Conservation (phyloP, 37 sponge, comb jelly and placozoan genomes). For the Spongilla lacustris region DNA sequence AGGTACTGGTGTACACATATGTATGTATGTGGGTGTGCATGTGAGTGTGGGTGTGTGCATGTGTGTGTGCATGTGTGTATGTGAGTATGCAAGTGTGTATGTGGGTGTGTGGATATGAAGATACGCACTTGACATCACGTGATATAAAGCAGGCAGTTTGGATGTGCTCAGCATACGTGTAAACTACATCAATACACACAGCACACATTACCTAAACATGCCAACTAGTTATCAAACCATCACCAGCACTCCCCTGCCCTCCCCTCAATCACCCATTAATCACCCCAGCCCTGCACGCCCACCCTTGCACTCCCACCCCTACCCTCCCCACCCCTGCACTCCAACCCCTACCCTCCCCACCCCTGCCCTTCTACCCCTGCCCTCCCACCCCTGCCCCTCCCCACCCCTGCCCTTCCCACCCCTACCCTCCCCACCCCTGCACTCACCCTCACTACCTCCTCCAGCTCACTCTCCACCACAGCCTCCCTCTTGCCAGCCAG, state of each 20-base stretch:
- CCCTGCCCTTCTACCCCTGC: neutral
- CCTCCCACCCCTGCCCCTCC: neutral
- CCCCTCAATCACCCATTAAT: neutral
- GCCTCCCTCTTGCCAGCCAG: slow-evolving; percentile 18
- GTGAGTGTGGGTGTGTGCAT: neutral
- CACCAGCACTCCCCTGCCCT: neutral
- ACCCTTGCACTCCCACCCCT: neutral
- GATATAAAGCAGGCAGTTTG: too few species aligned
- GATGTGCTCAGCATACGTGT: too few species aligned
- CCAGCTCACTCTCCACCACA: neutral
- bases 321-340: neutral
- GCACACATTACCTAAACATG: too few species aligned
- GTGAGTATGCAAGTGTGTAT: too few species aligned
- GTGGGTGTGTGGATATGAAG: neutral
- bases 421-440: neutral
- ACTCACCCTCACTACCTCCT: slow-evolving; percentile 41
- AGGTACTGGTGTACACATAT: neutral
- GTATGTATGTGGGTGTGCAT: neutral
- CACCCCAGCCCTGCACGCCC: neutral
- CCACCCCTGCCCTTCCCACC: neutral
- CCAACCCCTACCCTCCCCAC: slow-evolving; percentile 10
- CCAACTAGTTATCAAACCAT: too few species aligned
- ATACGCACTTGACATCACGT: neutral
- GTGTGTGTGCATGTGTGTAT: neutral
- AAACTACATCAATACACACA: too few species aligned